Evolutionary conservation across 2,113 vertebrate species (phyloP), one percentile per base, ranked within the genome.

Genomic region (Clarias batrachus): DNA sequence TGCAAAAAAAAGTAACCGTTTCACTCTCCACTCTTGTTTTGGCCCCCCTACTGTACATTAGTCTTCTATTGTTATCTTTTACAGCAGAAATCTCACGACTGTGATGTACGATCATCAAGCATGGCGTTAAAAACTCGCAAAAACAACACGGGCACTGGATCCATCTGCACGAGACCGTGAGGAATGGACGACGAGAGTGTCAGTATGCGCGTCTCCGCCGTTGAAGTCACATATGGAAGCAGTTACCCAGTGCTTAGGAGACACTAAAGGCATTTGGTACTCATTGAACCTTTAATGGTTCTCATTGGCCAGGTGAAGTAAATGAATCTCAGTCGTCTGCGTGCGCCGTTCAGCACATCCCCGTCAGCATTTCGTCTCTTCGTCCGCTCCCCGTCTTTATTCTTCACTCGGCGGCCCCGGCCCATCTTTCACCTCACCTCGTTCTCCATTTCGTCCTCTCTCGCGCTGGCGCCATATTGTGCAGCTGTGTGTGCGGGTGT

Each of bases 401-500:
- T 86, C 85, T 78, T 74, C 19, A 65, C 30, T 85, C 70, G 52
- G 48, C 56, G 21, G 21, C 76, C 80, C 81, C 27, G 57, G 11
- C 70, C 85, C 71, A 68, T 87, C 86, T 86, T 74, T 84, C 80
- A 83, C 81, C 59, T 76, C 88, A n/a, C 81, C 71, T 74, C 68
- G 19, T 33, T 56, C 83, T 87, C 86, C 74, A 74, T 84, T 84
- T 84, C 81, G 88, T 90, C 89, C 83, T 77, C 87, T 87, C 87
- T 87, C 87, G 80, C 80, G 85, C 88, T 87, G 84, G 81, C 87
- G 70, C 81, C 89, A 89, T 91, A 94, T 94, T 94, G 93, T 94
- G 91, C 93, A 92, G 92, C 89, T 86, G 91, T 87, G 92, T 85
- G 89, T 83, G 86, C 79, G 83, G 84, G 77, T 63, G 79, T 86